Base-by-base conservation (phyloP, 2,888 invertebrate species). In the Drosophila macrothrix region DNA sequence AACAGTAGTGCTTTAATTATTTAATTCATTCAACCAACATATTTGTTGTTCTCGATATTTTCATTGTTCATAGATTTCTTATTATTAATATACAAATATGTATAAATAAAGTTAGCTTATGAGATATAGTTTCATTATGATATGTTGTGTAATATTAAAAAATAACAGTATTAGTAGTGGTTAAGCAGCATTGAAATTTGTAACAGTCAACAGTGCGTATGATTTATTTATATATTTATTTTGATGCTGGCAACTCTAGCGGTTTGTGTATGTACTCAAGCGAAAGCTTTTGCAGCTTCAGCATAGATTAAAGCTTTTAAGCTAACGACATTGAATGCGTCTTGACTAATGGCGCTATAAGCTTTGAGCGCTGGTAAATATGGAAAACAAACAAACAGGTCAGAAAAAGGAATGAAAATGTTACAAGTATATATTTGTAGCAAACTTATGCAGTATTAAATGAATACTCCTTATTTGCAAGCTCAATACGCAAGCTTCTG, bases 221-320 rank as follows among this genome's bases (percentile, higher is more conserved):
- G 54, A 22, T 65, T 54, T 25, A 70, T 43, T 33, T 35, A 16
- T 56, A 62, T 64, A 39, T 70, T 43, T 56, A 14, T 19, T 19
- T 64, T 22, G 0, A 56, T 43, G 64, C 59, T 82, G 80, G 65
- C 62, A 80, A 72, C 67, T n/a, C 4, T 0, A 0, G 0, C 0
- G 85, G 88, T 79, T 82, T 33, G 29, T 46, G 80, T 64, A 73
- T 6, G 3, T 1, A 12, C 63, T 87, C 37, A 31, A 22, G 3
- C n/a, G 29, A 54, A 54, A 55, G 54, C 64, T 65, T 65, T 35
- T 12, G 0, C 3, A 41, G 25, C 39, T 62, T 25, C 7, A 0
- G 3, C 41, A 14, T 16, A 3, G 29, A 10, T 1, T 0, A 10
- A 33, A 52, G 25, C 54, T 58, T 39, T 49, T 0, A 64, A 78